phyloP scores from a whole-genome alignment of 23 tunicate species.

The Styela clava region DNA sequence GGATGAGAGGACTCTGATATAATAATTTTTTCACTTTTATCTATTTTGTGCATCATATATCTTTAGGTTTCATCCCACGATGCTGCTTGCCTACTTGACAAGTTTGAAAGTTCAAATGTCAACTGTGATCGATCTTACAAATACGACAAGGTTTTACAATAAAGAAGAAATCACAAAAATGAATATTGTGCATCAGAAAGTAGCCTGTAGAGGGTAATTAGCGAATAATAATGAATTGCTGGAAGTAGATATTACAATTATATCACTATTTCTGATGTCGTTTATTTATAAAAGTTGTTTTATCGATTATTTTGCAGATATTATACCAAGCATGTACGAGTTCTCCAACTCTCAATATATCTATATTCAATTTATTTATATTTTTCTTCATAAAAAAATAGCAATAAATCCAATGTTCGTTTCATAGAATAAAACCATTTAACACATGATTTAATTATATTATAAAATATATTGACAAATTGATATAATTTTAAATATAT shows the following conservation, averaged over 20 bases:
- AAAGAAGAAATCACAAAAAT: conserved; percentile 52
- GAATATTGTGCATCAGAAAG: conserved; percentile 70
- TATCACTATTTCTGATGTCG: too few species aligned
- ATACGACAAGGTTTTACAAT: conserved; percentile 82
- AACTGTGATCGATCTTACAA: conserved; percentile 78
- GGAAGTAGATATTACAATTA: neutral
- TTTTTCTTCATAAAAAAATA: too few species aligned
- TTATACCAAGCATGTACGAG: neutral
- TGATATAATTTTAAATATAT: too few species aligned
- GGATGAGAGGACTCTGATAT: too few species aligned
- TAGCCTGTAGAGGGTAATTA: conserved; percentile 83
- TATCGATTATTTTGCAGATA: neutral
- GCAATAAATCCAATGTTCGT: too few species aligned
- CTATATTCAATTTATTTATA: too few species aligned
- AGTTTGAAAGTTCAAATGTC: conserved; percentile 67
- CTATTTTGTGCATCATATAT: too few species aligned
- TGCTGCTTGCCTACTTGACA: conserved; percentile 73
- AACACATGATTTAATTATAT: too few species aligned
- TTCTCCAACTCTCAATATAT: neutral
- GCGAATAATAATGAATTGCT: too few species aligned
- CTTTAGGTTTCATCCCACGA: conserved; percentile 87
- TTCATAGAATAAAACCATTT: too few species aligned
- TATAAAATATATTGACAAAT: too few species aligned
- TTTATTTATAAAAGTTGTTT: neutral
- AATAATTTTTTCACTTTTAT: too few species aligned